phyloP scores from a whole-genome alignment of 1,140 invertebrate species.

The Sinonovacula constricta region DNA sequence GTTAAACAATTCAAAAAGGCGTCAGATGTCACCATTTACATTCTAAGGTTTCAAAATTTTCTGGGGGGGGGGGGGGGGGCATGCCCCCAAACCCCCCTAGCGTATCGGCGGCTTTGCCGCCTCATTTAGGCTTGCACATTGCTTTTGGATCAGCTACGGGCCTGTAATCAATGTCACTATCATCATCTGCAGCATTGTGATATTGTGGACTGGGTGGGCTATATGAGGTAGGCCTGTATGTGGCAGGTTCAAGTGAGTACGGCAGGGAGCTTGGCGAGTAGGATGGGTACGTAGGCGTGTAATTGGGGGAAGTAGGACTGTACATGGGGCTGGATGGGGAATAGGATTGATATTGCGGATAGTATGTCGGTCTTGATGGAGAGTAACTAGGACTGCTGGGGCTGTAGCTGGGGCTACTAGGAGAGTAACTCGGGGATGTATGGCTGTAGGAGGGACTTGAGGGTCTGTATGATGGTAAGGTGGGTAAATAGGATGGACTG shows the following conservation, averaged over 20 bases:
- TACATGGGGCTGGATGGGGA: conserved; percentile 81
- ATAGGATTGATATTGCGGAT: conserved; percentile 91
- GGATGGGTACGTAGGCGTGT: conserved; percentile 82
- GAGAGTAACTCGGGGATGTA: conserved; percentile 80
- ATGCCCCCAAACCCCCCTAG: no score
- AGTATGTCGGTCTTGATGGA: conserved; percentile 79
- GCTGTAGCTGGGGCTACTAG: conserved; percentile 86
- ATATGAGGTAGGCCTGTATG: conserved; percentile 86
- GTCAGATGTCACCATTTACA: no score
- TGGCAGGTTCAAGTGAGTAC: conserved; percentile 81
- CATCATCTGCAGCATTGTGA: no score
- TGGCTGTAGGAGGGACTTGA: conserved; percentile 78
- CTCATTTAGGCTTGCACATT: no score
- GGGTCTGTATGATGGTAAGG: conserved; percentile 86
- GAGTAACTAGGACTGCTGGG: conserved; percentile 85
- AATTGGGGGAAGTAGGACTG: conserved; percentile 86
- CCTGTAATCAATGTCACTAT: no score
- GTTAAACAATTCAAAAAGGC: no score
- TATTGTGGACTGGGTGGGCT: conserved; percentile 78
- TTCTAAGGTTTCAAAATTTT: no score
- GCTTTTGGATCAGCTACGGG: no score
- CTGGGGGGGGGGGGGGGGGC: no score
- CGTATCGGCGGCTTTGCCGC: no score
- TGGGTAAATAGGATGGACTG: no score
- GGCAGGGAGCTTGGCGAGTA: conserved; percentile 82